These are phyloP conservation scores for Drosophila villosipedis DNA, from an alignment of 2,888 invertebrate genomes.

Conservation along the genomic window DNA sequence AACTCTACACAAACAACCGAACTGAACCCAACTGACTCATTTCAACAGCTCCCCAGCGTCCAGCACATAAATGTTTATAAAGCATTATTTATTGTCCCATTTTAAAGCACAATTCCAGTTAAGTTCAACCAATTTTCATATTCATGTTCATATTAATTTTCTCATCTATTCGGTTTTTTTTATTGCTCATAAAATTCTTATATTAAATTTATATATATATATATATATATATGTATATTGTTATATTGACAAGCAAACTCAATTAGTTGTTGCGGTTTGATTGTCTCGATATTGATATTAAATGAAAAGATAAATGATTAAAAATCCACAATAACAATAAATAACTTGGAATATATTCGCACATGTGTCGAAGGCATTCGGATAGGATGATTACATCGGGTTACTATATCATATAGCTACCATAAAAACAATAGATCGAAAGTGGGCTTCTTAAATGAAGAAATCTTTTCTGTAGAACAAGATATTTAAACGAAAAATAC, in stretches of 20 bases:
- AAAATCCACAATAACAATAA: not conserved
- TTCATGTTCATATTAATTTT: not conserved
- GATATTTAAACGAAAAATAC: too few relatives aligned
- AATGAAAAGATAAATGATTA: not conserved
- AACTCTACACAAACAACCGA: not conserved
- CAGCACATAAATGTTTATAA: slow-evolving; percentile 13
- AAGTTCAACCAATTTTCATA: not conserved
- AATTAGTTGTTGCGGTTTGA: not conserved
- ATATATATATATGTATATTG: not conserved
- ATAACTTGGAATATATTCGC: not conserved
- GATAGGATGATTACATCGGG: not conserved
- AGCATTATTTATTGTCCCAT: slow-evolving; percentile 6
- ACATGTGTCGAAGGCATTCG: not conserved
- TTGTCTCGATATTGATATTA: not conserved
- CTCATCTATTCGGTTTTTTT: not conserved
- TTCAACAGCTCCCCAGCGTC: not conserved
- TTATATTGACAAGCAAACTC: not conserved
- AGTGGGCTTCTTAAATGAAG: not conserved
- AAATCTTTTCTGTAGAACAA: not conserved
- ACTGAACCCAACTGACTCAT: not conserved
- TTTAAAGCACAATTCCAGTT: not conserved
- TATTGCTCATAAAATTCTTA: not conserved
- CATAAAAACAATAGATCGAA: not conserved
- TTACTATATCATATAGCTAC: not conserved
- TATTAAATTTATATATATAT: not conserved